Base-by-base conservation (phyloP, 2,113 vertebrate species). In the Clarias gariepinus region DNA sequence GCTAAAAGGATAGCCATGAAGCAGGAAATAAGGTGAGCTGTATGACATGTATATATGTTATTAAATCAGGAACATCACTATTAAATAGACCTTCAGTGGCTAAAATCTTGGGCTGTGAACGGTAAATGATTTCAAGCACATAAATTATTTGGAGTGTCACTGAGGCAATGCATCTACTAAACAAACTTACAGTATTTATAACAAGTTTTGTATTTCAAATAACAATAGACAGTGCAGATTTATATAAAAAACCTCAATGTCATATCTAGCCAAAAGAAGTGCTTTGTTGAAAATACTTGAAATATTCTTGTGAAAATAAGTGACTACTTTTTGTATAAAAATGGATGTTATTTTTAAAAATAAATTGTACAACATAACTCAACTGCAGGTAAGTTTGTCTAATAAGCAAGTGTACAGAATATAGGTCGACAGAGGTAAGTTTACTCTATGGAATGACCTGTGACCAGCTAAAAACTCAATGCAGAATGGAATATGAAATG, bases 1-100 rank as follows among this genome's bases (percentile, higher is more conserved):
- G 97, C 98, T 99, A 94, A 85, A 96, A 93, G 85, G 71, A 79
- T 93, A 93, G 92, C 83, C 33, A 87, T 25, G 19, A 86, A 0
- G 53, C 21, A 86, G 53, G 33, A 25, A 30, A 3, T 53, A 71
- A 71, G 15, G 86, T 74, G n/a, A 87, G n/a, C 41, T 77, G 36
- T 52, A 69, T 79, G 55, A 61, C 21, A 18, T 79, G 13, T 16
- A 53, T 30, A 6, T 64, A 0, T 36, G 47, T 16, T 57, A 28
- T 86, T 79, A 79, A 66, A 78, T 36, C 19, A 63, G 36, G 1
- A 82, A 52, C 23, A 66, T 41, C 33, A 82, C 23, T 36, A 82
- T 82, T 68, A 83, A 68, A 83, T 30, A 69, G 2, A 83, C 68
- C 63, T 55, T 61, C 23, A 64, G 6, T 13, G n/a, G 36, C 23